Conservation (phyloP, 2,888 invertebrate genomes). For the Aplocera efformata region DNA sequence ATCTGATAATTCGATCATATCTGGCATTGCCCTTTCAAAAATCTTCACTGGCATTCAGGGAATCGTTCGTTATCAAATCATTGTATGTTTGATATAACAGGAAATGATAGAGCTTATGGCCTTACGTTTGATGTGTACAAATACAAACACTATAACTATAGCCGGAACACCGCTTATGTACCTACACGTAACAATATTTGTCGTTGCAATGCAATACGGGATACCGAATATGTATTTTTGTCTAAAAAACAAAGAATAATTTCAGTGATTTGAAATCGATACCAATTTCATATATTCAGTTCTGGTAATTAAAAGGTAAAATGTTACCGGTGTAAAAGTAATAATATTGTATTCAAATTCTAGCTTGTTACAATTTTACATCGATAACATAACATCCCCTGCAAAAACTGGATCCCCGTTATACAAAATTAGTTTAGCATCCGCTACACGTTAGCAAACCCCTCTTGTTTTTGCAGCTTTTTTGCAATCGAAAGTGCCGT, state of each 20-base stretch:
- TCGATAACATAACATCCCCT: conserved; percentile 18
- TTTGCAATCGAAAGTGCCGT: conserved; percentile 41
- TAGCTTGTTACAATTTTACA: background rate
- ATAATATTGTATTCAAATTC: no score
- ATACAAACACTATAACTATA: conserved; percentile 4
- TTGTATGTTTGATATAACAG: conserved; percentile 44
- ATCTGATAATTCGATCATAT: conserved; percentile 59
- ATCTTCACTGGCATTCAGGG: conserved; percentile 42
- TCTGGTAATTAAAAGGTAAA: background rate
- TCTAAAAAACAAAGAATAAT: no score
- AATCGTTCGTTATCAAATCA: conserved; percentile 61
- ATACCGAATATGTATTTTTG: no score
- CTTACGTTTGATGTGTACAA: conserved; percentile 12
- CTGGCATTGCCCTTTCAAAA: conserved; percentile 69
- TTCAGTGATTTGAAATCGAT: no score
- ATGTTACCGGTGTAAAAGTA: no score
- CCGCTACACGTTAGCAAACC: conserved; percentile 44
- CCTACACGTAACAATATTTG: no score
- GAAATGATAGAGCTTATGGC: conserved; percentile 42
- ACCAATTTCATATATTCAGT: no score
- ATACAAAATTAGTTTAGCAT: conserved; percentile 50
- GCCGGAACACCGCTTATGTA: conserved; percentile 8
- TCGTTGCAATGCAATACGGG: no score
- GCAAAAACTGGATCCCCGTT: conserved; percentile 44
- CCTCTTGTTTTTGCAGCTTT: conserved; percentile 39